Conservation (phyloP, 2,888 invertebrate genomes). For the Agapetus fuscipes region DNA sequence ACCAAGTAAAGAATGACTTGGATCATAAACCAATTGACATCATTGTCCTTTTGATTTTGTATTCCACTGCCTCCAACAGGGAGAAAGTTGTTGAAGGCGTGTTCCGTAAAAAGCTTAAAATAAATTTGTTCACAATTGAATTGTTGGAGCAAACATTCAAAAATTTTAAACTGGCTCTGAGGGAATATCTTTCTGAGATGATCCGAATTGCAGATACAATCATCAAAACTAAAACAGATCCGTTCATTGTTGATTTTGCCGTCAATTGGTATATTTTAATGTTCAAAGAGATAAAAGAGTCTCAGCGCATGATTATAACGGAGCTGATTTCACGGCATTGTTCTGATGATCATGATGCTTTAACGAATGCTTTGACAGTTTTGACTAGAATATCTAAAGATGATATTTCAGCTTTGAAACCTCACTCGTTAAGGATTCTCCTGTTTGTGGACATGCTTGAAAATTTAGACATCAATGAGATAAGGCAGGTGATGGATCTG, state of each 20-base stretch:
- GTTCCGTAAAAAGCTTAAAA: conserved; percentile 53
- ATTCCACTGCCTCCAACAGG: conserved; percentile 49
- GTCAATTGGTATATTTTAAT: conserved; percentile 46
- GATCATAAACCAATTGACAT: conserved; percentile 61
- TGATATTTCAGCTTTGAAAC: conserved; percentile 40
- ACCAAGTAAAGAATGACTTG: conserved; percentile 35
- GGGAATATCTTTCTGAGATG: conserved; percentile 44
- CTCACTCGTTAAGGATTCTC: conserved; percentile 51
- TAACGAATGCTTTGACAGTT: conserved; percentile 15
- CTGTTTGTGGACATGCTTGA: conserved; percentile 67
- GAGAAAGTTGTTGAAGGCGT: conserved; percentile 51
- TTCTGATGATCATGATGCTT: conserved; percentile 11
- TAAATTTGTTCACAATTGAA: conserved; percentile 47
- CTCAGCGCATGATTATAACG: conserved; percentile 34
- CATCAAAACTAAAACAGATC: conserved; percentile 36
- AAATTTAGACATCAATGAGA: conserved; percentile 61
- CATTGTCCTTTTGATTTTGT: conserved; percentile 53
- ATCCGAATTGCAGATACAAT: conserved; percentile 41
- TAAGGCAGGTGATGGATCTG: conserved; percentile 67
- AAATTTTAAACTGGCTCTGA: conserved; percentile 45
- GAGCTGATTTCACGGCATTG: conserved; percentile 29
- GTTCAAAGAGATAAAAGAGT: conserved; percentile 36
- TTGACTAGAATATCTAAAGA: conserved; percentile 35
- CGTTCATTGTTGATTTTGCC: conserved; percentile 47
- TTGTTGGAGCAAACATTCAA: conserved; percentile 47